Evolutionary conservation across 2,113 vertebrate species (phyloP).

Genomic region (Atractosteus spatula): DNA sequence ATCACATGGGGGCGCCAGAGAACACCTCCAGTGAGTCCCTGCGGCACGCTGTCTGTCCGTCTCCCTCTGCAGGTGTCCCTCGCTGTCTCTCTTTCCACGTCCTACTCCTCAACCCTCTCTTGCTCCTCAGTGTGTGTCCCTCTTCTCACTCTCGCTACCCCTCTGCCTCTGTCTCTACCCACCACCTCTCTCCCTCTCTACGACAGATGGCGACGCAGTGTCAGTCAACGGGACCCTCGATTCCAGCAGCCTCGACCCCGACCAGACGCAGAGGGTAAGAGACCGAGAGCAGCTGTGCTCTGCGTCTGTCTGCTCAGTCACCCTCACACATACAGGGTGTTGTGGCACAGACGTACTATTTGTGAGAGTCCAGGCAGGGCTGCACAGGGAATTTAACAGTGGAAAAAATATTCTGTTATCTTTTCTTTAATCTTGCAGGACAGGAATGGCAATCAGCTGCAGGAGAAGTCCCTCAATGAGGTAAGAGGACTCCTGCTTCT

Average conservation of each 20-base stretch:
- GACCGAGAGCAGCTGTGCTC: background rate
- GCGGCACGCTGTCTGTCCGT: conserved; percentile 36
- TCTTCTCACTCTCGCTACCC: background rate
- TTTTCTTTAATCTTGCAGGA: conserved; percentile 60
- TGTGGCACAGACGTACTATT: conserved; percentile 15
- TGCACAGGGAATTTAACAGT: background rate
- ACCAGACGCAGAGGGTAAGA: conserved; percentile 64
- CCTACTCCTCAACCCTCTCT: background rate
- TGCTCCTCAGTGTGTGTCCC: background rate
- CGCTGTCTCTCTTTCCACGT: conserved; percentile 13
- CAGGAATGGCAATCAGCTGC: conserved; percentile 84
- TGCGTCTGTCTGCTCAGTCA: background rate
- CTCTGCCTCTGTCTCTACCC: background rate
- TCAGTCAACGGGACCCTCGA: conserved; percentile 72
- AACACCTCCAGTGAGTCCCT: conserved; percentile 57
- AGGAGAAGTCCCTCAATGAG: conserved; percentile 67
- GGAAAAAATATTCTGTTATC: background rate
- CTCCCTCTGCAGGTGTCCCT: background rate
- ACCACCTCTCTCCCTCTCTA: background rate
- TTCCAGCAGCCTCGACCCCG: conserved; percentile 44
- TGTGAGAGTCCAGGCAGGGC: conserved; percentile 28
- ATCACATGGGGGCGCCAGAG: conserved; percentile 48
- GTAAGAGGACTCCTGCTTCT: conserved; percentile 41
- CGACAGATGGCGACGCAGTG: conserved; percentile 70
- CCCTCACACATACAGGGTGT: conserved; percentile 3